Conservation (phyloP, 2,113 vertebrate species). For the Nipponia nippon region DNA sequence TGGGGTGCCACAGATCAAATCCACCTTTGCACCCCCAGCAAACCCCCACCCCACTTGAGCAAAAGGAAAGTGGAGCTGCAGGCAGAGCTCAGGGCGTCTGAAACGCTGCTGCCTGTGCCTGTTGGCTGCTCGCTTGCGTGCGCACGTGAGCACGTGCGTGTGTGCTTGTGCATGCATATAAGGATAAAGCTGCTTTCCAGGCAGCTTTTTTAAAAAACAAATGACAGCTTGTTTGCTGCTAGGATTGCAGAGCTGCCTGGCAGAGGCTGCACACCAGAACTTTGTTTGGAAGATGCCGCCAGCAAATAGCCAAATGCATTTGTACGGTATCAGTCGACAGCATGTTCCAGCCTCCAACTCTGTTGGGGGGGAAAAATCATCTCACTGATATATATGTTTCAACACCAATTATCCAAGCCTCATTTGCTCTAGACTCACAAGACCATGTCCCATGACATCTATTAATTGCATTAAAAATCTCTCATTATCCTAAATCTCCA, state of each 20-base stretch:
- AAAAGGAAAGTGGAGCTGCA: background rate
- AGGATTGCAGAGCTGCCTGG: conserved; percentile 8
- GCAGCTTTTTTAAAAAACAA: background rate
- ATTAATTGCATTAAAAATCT: conserved; percentile 50
- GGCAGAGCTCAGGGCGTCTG: background rate
- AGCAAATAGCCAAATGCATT: background rate
- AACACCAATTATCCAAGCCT: conserved; percentile 54
- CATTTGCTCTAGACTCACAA: conserved; percentile 38
- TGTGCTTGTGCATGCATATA: background rate
- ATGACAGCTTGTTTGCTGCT: conserved; percentile 22
- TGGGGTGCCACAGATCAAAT: background rate
- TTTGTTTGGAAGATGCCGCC: background rate
- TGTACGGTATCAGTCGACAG: background rate
- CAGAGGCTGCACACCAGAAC: background rate
- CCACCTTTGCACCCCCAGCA: background rate
- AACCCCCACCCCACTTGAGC: background rate
- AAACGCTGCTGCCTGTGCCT: background rate
- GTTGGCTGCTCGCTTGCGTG: background rate
- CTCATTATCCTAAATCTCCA: conserved; percentile 17
- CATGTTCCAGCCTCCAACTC: background rate
- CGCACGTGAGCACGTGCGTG: accelerated
- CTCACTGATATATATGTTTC: conserved; percentile 20
- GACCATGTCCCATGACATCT: conserved; percentile 44
- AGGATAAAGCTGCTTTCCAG: background rate
- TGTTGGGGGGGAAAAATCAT: background rate